Evolutionary conservation across 2,113 vertebrate genomes (phyloP), one percentile per base, ranked within the genome.

Genomic region (Tragelaphus buxtoni): DNA sequence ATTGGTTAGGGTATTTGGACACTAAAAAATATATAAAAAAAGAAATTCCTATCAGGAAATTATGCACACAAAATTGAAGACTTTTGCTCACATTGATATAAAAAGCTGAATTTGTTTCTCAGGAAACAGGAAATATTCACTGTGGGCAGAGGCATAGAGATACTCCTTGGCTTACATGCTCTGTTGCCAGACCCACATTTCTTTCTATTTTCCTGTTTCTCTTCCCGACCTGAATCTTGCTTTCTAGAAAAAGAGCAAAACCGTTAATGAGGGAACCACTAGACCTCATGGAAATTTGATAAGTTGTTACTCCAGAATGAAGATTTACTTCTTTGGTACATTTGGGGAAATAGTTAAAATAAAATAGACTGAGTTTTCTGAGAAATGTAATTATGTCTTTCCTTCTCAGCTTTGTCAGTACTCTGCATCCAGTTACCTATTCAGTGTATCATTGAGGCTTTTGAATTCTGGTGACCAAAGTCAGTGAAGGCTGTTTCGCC

Each of bases 191-290:
- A 96, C 81, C 89, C 82, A 89, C 86, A 92, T 86, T 72, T 45
- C 39, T 97, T 85, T 74, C 63, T 32, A 47, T 88, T 97, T 96
- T 85, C 94, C 95, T 91, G 89, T 97, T 97, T 55, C 88, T 94
- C 51, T 30, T 87, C 18, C 86, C 58, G 0, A 42, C 42, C 24
- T 84, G 39, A 94, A 74, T 18, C 24, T 90, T 97, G 76, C 84
- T 98, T 96, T 90, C 63, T 49, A 81, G 90, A 82, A 91, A 91
- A 96, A 69, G 35, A 81, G 55, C 60, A 42, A 32, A 30, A 51
- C 5, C 22, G 10, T 86, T 91, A 98, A 96, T 72, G 63, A 88
- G 56, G 47, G 55, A 22, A 80, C 35, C 32, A 94, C 91, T 88
- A 93, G 45, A 82, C 6, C 53, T 91, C 60, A 85, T 55, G 60